Conservation (phyloP, 2,888 invertebrate species). For the Xanthia icteritia region DNA sequence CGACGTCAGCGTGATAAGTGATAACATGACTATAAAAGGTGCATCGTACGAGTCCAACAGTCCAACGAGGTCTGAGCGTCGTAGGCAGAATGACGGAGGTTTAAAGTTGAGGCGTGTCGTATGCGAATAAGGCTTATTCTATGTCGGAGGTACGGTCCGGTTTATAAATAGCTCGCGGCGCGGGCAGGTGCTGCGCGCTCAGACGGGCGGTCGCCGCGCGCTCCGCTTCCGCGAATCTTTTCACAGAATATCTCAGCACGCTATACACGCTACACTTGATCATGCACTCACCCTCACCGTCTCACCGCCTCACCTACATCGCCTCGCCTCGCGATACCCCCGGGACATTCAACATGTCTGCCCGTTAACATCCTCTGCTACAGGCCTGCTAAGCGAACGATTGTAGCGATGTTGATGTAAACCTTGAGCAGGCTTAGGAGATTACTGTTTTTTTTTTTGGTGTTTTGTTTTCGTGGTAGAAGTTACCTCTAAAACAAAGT, state of each 20-base stretch:
- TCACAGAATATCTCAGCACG: conserved; percentile 65
- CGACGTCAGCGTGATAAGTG: conserved; percentile 15
- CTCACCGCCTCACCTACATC: conserved; percentile 54
- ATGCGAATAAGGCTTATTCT: conserved; percentile 75
- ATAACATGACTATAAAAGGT: conserved; percentile 4
- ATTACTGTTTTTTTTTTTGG: background rate
- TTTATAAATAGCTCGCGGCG: conserved; percentile 88
- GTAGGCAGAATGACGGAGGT: conserved; percentile 58
- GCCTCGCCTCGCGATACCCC: conserved; percentile 50
- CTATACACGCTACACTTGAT: conserved; percentile 62
- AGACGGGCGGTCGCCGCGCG: conserved; percentile 88
- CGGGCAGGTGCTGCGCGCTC: conserved; percentile 84
- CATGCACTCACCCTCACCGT: conserved; percentile 43
- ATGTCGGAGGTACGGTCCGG: conserved; percentile 82
- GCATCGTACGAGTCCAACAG: background rate
- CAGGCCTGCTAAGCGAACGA: conserved; percentile 21
- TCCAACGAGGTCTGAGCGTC: conserved; percentile 14
- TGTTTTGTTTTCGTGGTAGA: background rate
- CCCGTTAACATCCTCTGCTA: conserved; percentile 20
- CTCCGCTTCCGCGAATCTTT: conserved; percentile 85
- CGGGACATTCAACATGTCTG: conserved; percentile 43
- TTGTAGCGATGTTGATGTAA: conserved; percentile 2
- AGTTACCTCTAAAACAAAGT: background rate
- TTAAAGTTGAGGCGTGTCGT: conserved; percentile 49
- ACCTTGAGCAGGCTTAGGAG: background rate